phyloP scores from a whole-genome alignment of 2,888 invertebrate genomes.

The Pseudococcus viburni region DNA sequence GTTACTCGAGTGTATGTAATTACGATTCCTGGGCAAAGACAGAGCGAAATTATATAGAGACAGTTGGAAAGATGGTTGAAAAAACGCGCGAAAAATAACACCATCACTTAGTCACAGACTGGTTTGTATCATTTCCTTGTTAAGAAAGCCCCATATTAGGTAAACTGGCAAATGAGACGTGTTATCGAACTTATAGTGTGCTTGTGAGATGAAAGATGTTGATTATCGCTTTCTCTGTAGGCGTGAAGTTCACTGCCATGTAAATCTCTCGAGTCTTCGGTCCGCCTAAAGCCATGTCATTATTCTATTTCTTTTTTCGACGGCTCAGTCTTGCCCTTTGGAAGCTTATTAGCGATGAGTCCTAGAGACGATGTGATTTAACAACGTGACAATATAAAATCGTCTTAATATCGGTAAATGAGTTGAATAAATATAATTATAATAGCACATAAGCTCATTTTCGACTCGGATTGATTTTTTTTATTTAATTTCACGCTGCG shows the following conservation, averaged over 20 bases:
- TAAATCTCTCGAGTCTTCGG: slow-evolving; percentile 4
- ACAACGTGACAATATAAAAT: slow-evolving; percentile 47
- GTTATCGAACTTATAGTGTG: slow-evolving; percentile 53
- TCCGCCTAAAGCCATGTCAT: slow-evolving; percentile 51
- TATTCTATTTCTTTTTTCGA: slow-evolving; percentile 53
- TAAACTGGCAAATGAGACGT: slow-evolving; percentile 53
- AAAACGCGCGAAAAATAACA: slow-evolving; percentile 52
- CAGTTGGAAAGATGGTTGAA: not conserved
- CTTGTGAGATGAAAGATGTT: slow-evolving; percentile 53
- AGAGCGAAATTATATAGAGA: not conserved
- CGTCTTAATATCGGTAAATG: slow-evolving; percentile 42
- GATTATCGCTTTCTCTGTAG: slow-evolving; percentile 65
- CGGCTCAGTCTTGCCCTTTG: not conserved
- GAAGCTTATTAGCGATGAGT: slow-evolving; percentile 44
- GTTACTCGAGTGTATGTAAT: not conserved
- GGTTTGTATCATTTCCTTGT: slow-evolving; percentile 46
- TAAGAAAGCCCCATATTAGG: slow-evolving; percentile 61
- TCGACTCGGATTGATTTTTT: slow-evolving; percentile 28
- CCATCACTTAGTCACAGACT: slow-evolving; percentile 54
- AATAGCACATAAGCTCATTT: not conserved
- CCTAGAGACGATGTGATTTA: not conserved
- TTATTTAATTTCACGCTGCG: slow-evolving; percentile 30
- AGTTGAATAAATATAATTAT: slow-evolving; percentile 49
- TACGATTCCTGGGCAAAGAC: not conserved
- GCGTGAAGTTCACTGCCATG: slow-evolving; percentile 65